These are phyloP conservation scores for Chaetodon trifasciatus DNA, from an alignment of 2,797 vertebrate genomes.

Conservation along the genomic window DNA sequence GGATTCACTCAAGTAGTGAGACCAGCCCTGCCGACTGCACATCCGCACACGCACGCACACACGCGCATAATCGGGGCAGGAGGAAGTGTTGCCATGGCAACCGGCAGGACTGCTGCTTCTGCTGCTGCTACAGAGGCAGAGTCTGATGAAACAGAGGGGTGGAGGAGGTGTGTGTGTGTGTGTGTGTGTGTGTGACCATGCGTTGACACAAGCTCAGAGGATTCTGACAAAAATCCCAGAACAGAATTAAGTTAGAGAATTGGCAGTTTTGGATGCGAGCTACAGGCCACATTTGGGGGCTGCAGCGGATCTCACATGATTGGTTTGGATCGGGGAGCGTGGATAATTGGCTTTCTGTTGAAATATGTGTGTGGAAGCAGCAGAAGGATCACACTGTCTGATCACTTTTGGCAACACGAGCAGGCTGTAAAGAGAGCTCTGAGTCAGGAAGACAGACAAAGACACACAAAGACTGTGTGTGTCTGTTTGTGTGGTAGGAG, in stretches of 20 bases:
- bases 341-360: conserved; percentile 63
- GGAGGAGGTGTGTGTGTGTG: conserved; percentile 46
- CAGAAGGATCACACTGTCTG: conserved; percentile 77
- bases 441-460: conserved; percentile 56
- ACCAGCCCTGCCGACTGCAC: conserved; percentile 44
- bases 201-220: conserved; percentile 38
- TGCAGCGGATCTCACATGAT: conserved; percentile 29
- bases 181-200: background rate
- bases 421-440: conserved; percentile 74
- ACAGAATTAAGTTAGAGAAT: conserved; percentile 46
- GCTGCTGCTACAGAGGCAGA: conserved; percentile 74
- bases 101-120: conserved; percentile 81
- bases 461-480: conserved; percentile 37
- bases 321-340: conserved; percentile 44
- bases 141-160: conserved; percentile 71
- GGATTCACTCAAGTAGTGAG: conserved; percentile 67
- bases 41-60: conserved; percentile 33
- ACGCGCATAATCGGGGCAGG: conserved; percentile 71
- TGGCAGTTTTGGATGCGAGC: conserved; percentile 55
- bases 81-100: conserved; percentile 90
- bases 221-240: conserved; percentile 49
- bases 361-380: conserved; percentile 55
- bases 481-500: conserved; percentile 42
- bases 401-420: conserved; percentile 67
- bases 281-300: conserved; percentile 30